phyloP scores from a whole-genome alignment of 2,888 invertebrate species.

The Stenotaenia linearis region DNA sequence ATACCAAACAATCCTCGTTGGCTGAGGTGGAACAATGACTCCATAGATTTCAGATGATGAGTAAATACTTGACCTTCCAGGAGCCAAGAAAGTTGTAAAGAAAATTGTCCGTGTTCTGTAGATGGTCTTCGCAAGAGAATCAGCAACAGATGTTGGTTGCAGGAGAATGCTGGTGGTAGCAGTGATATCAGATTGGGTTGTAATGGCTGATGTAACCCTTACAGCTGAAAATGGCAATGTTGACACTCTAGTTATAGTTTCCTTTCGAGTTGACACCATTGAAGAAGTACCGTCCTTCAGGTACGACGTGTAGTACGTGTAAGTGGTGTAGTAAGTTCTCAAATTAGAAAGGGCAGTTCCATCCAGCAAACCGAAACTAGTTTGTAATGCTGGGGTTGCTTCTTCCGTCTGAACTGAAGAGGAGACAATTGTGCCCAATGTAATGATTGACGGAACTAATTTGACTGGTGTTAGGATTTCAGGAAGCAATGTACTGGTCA shows the following conservation, averaged over 20 bases:
- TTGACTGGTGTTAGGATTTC: not conserved
- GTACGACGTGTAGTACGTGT: conserved; percentile 58
- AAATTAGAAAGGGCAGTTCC: not conserved
- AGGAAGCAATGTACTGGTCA: too few relatives aligned
- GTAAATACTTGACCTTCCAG: conserved; percentile 1
- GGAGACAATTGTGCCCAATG: not conserved
- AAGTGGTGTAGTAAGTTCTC: conserved; percentile 43
- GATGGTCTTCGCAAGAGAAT: not conserved
- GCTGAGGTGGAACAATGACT: conserved; percentile 3
- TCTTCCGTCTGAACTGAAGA: not conserved
- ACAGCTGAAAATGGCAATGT: not conserved
- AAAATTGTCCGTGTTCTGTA: conserved; percentile 11
- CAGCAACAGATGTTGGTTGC: not conserved
- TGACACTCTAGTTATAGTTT: conserved; percentile 3
- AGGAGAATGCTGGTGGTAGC: not conserved
- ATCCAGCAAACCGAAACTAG: not conserved
- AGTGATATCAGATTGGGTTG: not conserved
- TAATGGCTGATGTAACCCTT: not conserved
- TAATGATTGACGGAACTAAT: not conserved
- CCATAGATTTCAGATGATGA: conserved; percentile 24
- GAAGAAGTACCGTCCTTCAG: conserved; percentile 43
- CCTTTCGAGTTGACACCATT: conserved; percentile 53
- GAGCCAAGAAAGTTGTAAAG: conserved; percentile 15
- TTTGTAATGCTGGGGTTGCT: not conserved
- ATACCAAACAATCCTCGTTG: conserved; percentile 28